Evolutionary conservation across 2,888 invertebrate species (phyloP), one percentile per base, ranked within the genome.

Genomic region (Romanomermis culicivorax): DNA sequence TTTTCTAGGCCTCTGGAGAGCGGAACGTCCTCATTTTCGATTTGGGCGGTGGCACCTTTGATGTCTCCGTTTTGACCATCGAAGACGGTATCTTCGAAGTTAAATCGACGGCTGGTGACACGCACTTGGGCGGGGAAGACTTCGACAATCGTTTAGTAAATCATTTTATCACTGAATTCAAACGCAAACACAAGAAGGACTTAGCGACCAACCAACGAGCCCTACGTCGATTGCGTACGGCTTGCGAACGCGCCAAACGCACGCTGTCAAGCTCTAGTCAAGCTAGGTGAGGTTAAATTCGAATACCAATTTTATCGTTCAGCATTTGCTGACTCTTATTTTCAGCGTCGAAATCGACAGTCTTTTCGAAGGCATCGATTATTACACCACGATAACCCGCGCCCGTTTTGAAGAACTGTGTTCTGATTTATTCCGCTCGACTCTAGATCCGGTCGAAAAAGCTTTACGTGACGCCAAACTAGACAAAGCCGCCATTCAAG

Each of bases 331-430:
- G n/a, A n/a, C n/a, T n/a, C n/a, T n/a, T n/a, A n/a, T n/a, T n/a
- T n/a, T 36, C 36, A 71, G 68, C 61, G 85, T 93, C 65, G 91
- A 93, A 75, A 91, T 93, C 62, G 91, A 93, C 70, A 88, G 89
- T 1, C 77, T 93, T 56, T 87, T 79, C 65, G 89, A 93, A 71
- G 93, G 91, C 60, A 82, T 87, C 62, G 95, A 97, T 71, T 95
- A 88, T 77, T 89, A 91, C 75, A 88, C 89, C 0, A 85, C 82
- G 56, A 84, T 95, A 69, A 89, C 91, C 25, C 78, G 91, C 65
- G 93, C 93, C 57, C 80, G 91, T 66, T 97, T 97, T 71, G 95
- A 97, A 72, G 91, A 93, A 70, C 75, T 95, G 67, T 85, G 86
- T 70, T 84, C 87, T 7, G 91, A 93, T 72, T 76, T 93, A 61